A percentile compares a stretch with the other conserved stretches of the same genome.
These are phyloP conservation scores for Drosophila bifasciata DNA, from an alignment of 1,140 invertebrate genomes.

Conservation along the genomic window DNA sequence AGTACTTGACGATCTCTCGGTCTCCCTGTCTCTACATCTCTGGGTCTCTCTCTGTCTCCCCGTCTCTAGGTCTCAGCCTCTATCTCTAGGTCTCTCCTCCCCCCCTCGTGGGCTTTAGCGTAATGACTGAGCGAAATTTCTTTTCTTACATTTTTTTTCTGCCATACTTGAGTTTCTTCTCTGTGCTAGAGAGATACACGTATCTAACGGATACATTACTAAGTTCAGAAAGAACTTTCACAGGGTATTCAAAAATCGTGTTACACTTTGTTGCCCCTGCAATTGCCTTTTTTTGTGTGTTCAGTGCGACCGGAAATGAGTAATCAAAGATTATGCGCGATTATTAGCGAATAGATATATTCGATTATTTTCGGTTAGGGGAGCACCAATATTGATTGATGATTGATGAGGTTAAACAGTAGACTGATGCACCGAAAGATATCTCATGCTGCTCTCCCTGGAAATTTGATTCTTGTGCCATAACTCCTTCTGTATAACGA, in stretches of 20 bases:
- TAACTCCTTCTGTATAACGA: conserved; percentile 53
- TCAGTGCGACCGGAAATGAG: conserved; percentile 78
- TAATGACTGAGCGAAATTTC: conserved; percentile 74
- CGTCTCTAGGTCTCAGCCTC: conserved; percentile 14
- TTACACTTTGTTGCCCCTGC: background rate
- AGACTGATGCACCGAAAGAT: background rate
- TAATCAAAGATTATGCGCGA: conserved; percentile 77
- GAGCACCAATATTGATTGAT: no score
- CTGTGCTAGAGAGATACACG: conserved; percentile 55
- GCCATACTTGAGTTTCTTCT: conserved; percentile 63
- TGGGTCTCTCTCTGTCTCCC: conserved; percentile 17
- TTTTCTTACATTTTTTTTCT: conserved; percentile 39
- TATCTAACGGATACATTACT: conserved; percentile 52
- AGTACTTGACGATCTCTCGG: conserved; percentile 65
- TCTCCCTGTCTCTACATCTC: conserved; percentile 32
- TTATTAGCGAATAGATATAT: conserved; percentile 73
- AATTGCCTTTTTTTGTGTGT: conserved; percentile 62
- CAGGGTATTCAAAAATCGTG: conserved; percentile 48
- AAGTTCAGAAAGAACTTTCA: conserved; percentile 7
- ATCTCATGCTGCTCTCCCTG: background rate
- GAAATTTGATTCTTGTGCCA: conserved; percentile 51
- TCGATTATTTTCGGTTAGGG: no score
- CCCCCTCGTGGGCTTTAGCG: conserved; percentile 26
- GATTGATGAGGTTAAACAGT: conserved; percentile 63
- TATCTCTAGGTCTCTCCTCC: conserved; percentile 17